These are phyloP conservation scores for Rhynchomys soricoides DNA, from an alignment of 2,113 vertebrate genomes.

Conservation along the genomic window DNA sequence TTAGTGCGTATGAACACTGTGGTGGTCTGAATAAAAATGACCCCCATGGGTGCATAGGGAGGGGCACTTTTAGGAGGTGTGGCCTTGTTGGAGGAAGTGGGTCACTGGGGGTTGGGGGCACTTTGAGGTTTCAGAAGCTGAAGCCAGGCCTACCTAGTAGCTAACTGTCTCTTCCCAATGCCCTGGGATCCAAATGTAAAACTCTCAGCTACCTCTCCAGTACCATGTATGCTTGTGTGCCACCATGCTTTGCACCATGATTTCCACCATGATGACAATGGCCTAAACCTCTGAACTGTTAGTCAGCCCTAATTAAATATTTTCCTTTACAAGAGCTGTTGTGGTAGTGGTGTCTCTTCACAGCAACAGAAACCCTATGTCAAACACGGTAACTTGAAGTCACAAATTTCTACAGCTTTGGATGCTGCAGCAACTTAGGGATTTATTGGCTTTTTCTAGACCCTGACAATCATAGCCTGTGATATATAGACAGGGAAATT, in stretches of 20 bases:
- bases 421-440: not conserved
- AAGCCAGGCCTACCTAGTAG: not conserved
- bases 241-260: not conserved
- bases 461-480: not conserved
- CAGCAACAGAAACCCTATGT: not conserved
- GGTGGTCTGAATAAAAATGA: not conserved
- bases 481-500: not conserved
- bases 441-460: not conserved
- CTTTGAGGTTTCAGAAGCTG: not conserved
- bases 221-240: not conserved
- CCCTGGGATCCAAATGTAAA: not conserved
- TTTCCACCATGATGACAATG: not conserved
- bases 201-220: not conserved
- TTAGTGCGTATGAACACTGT: not conserved
- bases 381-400: not conserved
- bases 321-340: not conserved
- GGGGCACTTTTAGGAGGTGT: not conserved
- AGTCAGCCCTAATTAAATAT: not conserved
- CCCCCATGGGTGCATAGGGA: not conserved
- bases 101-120: not conserved
- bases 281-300: not conserved
- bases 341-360: not conserved
- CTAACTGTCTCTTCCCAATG: not conserved
- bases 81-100: not conserved
- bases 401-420: not conserved